Evolutionary conservation across 2,797 vertebrate species (phyloP), one percentile per base, ranked within the genome.

Genomic region (Pteronotus mesoamericanus): DNA sequence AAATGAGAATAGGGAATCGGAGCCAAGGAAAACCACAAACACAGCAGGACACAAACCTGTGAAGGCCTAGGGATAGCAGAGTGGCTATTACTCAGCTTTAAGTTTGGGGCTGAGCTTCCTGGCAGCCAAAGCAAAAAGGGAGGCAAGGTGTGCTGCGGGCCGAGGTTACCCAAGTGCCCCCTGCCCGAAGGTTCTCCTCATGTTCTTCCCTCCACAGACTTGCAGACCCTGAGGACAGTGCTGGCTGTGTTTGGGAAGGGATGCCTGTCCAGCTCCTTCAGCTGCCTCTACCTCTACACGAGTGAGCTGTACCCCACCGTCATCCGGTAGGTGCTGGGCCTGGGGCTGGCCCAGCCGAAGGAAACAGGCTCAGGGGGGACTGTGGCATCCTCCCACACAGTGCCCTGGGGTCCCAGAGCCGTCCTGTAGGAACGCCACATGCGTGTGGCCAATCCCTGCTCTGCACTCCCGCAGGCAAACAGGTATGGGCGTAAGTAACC

Each of bases 161-260:
- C 22, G 18, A 69, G 29, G 68, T 42, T 5, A 32, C 2, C 3
- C 19, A 2, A 34, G 42, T n/a, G 9, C 57, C 85, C 26, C 26
- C 37, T 19, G 79, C 44, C 22, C 26, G 26, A 1, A 29, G 22
- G 34, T 9, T 61, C 15, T n/a, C 39, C 2, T 0, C 18, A 0
- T 22, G 14, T 51, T 24, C 66, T 86, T 82, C 74, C 68, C 74
- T 21, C 51, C 42, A 7, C 97, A 99, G 99, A 99, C 11, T 91
- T 99, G 59, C 98, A 98, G 96, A 98, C 92, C 0, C 0, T 98
- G 21, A 99, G 99, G 32, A 99, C 99, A 1, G 97, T 96, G 9
- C 86, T 99, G 97, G 99, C 99, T 14, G 99, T 99, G 24, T 7
- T 99, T 55, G 99, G 99, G 44, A 99, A 99, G 97, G 99, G 99